phyloP scores from a whole-genome alignment of 2,888 invertebrate genomes.

The Meteorus colon region DNA sequence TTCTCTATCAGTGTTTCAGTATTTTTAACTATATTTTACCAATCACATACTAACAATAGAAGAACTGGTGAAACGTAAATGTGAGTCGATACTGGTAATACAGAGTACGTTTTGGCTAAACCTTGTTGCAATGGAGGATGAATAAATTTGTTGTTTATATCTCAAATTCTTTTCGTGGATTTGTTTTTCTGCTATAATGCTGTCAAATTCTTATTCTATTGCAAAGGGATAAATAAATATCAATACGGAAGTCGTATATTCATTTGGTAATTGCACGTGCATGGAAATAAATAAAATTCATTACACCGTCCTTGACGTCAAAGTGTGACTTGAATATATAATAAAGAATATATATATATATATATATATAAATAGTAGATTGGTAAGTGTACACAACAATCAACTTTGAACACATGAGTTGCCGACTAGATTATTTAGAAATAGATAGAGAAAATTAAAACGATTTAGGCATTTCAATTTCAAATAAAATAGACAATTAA shows the following conservation, averaged over 20 bases:
- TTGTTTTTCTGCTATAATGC: neutral
- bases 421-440: neutral
- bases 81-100: neutral
- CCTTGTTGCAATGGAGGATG: neutral
- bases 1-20: neutral
- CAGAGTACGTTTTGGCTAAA: neutral
- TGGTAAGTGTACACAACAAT: neutral
- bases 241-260: slow-evolving; percentile 20
- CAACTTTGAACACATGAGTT: neutral
- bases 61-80: neutral
- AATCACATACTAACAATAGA: neutral
- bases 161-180: neutral
- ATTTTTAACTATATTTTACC: neutral
- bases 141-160: neutral
- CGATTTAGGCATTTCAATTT: neutral
- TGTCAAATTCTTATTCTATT: neutral
- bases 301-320: slow-evolving; percentile 38
- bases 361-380: neutral
- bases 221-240: neutral
- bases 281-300: slow-evolving; percentile 35
- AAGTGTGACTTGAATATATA: slow-evolving; percentile 27
- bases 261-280: slow-evolving; percentile 31
- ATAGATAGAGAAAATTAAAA: slow-evolving; percentile 7
- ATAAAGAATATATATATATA: slow-evolving; percentile 1
- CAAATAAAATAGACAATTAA: neutral